These are phyloP conservation scores for Ichneumoninae sp. DNA, from an alignment of 2,888 invertebrate genomes.

Conservation along the genomic window DNA sequence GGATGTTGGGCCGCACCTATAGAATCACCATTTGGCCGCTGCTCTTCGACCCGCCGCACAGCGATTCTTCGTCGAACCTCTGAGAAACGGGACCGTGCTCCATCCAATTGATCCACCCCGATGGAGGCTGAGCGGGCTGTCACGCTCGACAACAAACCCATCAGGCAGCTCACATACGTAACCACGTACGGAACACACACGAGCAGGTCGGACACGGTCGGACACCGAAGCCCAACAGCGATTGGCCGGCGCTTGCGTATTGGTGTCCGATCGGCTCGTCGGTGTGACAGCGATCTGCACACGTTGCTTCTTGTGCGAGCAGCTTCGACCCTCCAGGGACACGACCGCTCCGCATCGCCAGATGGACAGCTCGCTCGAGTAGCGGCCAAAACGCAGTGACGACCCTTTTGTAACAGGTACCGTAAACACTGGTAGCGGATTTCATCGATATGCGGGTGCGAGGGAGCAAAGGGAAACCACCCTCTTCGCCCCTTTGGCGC, in stretches of 20 bases:
- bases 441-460: slow-evolving; percentile 20
- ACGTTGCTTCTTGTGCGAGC: too few relatives aligned
- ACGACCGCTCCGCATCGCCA: not conserved
- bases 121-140: not conserved
- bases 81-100: too few relatives aligned
- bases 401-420: not conserved
- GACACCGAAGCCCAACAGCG: too few relatives aligned
- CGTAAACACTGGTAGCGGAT: slow-evolving; percentile 7
- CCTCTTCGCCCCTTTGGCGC: not conserved
- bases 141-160: not conserved
- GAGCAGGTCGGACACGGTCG: too few relatives aligned
- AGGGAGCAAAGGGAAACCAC: not conserved
- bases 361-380: not conserved
- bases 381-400: not conserved
- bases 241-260: too few relatives aligned
- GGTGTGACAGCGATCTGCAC: too few relatives aligned
- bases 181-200: too few relatives aligned
- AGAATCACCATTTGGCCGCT: too few relatives aligned
- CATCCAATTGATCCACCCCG: not conserved
- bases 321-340: not conserved
- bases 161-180: not conserved
- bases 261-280: too few relatives aligned
- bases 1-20: not conserved
- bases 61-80: too few relatives aligned
- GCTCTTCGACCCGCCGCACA: too few relatives aligned